These are phyloP conservation scores for Trochalopteron elliotii DNA, from an alignment of 2,113 vertebrate genomes.

Conservation along the genomic window DNA sequence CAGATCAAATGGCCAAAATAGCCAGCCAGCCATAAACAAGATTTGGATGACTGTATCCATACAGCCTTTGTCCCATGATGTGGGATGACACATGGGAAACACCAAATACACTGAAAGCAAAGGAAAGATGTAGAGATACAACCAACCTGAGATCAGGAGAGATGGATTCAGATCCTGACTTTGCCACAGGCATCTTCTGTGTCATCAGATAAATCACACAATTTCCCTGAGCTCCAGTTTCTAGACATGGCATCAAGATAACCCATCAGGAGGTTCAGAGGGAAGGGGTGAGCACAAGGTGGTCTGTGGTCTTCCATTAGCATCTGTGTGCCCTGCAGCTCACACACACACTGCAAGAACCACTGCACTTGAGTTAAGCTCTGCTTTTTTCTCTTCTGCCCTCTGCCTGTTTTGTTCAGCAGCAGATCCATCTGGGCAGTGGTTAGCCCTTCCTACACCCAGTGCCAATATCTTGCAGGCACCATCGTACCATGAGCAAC, in stretches of 20 bases:
- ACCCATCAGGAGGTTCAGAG: neutral
- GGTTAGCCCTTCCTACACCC: neutral
- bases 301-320: rapidly evolving
- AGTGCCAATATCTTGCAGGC: neutral
- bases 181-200: neutral
- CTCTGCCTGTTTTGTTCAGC: neutral
- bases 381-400: neutral
- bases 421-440: neutral
- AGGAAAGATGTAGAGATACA: neutral
- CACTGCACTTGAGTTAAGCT: neutral
- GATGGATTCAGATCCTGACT: neutral
- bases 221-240: neutral
- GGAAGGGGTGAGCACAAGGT: neutral
- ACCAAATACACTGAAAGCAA: neutral
- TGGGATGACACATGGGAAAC: rapidly evolving
- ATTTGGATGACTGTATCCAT: neutral
- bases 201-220: neutral
- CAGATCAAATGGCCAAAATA: neutral
- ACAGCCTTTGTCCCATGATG: neutral
- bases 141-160: neutral
- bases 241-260: neutral
- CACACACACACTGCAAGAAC: neutral
- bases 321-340: neutral
- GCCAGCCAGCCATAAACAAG: neutral
- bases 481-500: rapidly evolving